A percentile compares a stretch with the other conserved stretches of the same genome.
Conservation (phyloP, 2,113 vertebrate species). For the Cathartes aura region DNA sequence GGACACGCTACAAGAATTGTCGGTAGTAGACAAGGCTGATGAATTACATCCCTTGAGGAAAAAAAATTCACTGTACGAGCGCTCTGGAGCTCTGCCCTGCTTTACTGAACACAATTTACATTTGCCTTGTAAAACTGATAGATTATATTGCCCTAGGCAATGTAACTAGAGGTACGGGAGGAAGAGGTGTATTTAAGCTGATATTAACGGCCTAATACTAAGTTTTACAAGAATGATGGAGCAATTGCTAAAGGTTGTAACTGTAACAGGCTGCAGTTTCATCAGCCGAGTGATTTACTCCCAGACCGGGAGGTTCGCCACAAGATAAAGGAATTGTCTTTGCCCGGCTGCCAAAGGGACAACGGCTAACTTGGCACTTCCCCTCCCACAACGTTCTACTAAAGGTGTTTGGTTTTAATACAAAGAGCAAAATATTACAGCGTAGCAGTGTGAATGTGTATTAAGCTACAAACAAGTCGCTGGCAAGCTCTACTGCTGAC, state of each 20-base stretch:
- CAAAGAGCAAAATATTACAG: neutral
- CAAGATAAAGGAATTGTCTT: rapidly evolving
- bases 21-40: neutral
- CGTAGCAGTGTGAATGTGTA: rapidly evolving
- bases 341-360: neutral
- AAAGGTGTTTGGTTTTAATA: neutral
- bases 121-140: neutral
- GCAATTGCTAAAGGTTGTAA: neutral
- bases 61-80: neutral
- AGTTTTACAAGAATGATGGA: rapidly evolving
- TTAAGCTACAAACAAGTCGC: neutral
- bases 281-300: rapidly evolving
- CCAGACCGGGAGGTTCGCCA: rapidly evolving
- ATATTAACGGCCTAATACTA: rapidly evolving
- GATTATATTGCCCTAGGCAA: rapidly evolving
- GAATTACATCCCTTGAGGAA: neutral
- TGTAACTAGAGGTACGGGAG: rapidly evolving
- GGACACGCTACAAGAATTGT: neutral
- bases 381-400: rapidly evolving
- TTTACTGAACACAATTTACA: rapidly evolving
- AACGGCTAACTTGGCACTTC: rapidly evolving
- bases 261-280: neutral
- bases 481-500: neutral
- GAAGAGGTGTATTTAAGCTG: neutral
- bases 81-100: neutral